These are phyloP conservation scores for Alfaro cultratus DNA, from an alignment of 2,797 vertebrate genomes.

Conservation along the genomic window DNA sequence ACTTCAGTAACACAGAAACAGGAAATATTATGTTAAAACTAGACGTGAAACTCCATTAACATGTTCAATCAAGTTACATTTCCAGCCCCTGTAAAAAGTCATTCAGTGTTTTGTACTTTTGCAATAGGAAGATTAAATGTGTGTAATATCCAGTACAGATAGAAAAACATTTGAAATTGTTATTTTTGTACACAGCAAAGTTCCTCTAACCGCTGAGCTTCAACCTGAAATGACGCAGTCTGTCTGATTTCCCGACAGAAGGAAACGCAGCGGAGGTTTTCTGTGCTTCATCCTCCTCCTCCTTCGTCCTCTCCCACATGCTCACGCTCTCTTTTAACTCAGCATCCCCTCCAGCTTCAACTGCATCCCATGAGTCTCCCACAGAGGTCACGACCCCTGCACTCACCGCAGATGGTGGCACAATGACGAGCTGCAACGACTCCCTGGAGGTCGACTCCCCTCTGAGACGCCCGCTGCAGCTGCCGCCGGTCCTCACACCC, in stretches of 20 bases:
- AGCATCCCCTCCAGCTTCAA: constrained; percentile 33
- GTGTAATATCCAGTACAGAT: not conserved
- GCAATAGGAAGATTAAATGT: not conserved
- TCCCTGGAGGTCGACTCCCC: constrained; percentile 33
- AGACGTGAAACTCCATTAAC: too few species aligned
- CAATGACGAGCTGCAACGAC: constrained; percentile 61
- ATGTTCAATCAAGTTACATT: too few species aligned
- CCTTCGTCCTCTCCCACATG: not conserved
- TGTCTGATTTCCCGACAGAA: constrained; percentile 49
- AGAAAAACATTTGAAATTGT: not conserved
- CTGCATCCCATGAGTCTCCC: constrained; percentile 52
- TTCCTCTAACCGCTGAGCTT: not conserved
- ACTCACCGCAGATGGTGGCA: constrained; percentile 79
- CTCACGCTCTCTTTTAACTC: not conserved
- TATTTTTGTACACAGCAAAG: not conserved
- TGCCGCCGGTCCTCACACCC: constrained; percentile 37
- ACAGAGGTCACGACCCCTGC: constrained; percentile 60
- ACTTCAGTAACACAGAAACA: not conserved
- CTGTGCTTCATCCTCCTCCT: constrained; percentile 38
- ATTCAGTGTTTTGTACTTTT: not conserved
- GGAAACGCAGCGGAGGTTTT: constrained; percentile 44
- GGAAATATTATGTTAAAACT: not conserved
- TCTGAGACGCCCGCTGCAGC: constrained; percentile 42
- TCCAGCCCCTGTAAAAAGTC: too few species aligned
- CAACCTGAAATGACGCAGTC: not conserved